Evolutionary conservation across 1,140 invertebrate species (phyloP), one percentile per base, ranked within the genome.

Genomic region (Drosophila hydei): DNA sequence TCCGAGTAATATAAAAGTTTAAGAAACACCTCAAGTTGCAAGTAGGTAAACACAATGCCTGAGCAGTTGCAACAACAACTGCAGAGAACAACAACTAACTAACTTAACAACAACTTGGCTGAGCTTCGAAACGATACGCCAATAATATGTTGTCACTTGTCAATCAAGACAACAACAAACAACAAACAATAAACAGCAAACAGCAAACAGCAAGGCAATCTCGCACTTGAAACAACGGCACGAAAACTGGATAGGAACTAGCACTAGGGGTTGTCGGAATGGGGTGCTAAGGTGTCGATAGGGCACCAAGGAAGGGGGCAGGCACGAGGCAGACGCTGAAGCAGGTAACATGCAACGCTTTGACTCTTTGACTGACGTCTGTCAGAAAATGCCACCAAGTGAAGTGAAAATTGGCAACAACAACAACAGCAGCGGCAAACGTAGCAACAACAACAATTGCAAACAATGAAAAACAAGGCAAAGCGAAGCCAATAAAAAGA

Each of bases 71-170:
- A 76, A 47, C 60, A 79, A 64, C 75, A 77, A 72, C 43, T 8
- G n/a, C 18, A 19, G 30, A 11, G 16, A 79, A 59, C 38, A 59
- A 59, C 69, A 54, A 52, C 11, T 18, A 45, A 52, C 50, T 52
- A 19, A 55, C 21, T 56, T 61, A 79, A 48, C 38, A 67, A 59
- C 62, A 59, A 59, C 14, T 42, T 11, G 23, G 62, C 72, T 72
- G 65, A 78, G 78, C 56, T 75, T 75, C n/a, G 84, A 74, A 88
- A 73, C 83, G 78, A 87, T 87, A 88, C 72, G 84, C 78, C 83
- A 87, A 87, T 87, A 87, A 87, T 87, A 87, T 87, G 83, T 87
- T 87, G 83, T 87, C 83, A 87, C 83, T 83, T 88, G 83, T 87
- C 83, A 87, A 87, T 87, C 83, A 87, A 76, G 75, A 58, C 76